These are phyloP conservation scores for Penaeus japonicus DNA, from an alignment of 1,140 invertebrate genomes.

Conservation along the genomic window DNA sequence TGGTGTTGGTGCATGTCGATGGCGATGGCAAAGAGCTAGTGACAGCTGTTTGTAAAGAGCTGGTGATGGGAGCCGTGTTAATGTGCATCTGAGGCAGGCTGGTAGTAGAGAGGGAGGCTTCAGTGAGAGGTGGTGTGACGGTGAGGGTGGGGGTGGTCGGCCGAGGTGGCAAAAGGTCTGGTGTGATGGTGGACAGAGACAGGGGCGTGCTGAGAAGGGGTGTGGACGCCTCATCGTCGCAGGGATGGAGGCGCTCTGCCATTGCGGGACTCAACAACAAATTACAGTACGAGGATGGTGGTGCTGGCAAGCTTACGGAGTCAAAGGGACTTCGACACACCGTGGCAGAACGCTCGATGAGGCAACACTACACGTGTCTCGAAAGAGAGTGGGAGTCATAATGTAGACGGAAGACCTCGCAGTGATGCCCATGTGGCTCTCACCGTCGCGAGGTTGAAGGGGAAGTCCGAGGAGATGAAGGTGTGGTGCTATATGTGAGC, in stretches of 20 bases:
- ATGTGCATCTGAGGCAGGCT: too few relatives aligned
- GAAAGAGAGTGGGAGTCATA: too few relatives aligned
- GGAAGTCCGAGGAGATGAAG: neutral
- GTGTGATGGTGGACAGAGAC: neutral
- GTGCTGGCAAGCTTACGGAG: neutral
- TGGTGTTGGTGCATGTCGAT: too few relatives aligned
- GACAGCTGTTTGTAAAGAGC: neutral
- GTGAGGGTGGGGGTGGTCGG: neutral
- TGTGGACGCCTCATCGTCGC: neutral
- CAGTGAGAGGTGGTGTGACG: constrained; percentile 8
- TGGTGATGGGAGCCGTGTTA: neutral
- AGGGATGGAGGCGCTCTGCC: neutral
- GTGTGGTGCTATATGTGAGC: neutral
- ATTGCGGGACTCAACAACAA: neutral
- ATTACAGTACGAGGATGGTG: neutral
- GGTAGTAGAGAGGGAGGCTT: neutral
- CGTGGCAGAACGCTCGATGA: neutral
- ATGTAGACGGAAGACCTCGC: too few relatives aligned
- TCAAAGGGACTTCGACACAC: neutral
- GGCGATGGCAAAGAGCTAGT: neutral
- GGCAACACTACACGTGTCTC: too few relatives aligned
- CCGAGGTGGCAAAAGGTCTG: too few relatives aligned
- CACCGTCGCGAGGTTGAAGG: neutral
- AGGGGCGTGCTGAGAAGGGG: neutral
- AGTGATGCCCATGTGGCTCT: too few relatives aligned